A percentile compares a stretch with the other conserved stretches of the same genome.
These are phyloP conservation scores for Montipora sp. DNA, from an alignment of 64 coral and sea anemone genomes.

Conservation along the genomic window DNA sequence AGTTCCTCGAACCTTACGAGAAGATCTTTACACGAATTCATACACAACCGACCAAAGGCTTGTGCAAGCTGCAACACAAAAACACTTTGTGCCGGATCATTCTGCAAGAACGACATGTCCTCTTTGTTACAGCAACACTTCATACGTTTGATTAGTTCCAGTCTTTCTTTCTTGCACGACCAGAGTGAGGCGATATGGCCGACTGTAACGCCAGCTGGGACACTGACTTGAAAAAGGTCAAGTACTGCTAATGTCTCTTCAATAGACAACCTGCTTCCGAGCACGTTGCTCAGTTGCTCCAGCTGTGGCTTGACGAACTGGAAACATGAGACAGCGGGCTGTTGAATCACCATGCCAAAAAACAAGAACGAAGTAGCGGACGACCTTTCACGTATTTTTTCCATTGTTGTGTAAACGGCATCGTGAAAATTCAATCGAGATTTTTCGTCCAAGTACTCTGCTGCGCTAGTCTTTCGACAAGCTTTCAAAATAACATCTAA, in stretches of 20 bases:
- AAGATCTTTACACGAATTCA: not conserved
- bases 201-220: not conserved
- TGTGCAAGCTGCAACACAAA: conserved; percentile 12
- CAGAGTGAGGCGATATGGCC: not conserved
- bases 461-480: not conserved
- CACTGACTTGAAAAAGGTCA: not conserved
- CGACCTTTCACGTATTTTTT: not conserved
- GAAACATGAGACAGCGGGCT: not conserved
- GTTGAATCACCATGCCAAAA: not conserved
- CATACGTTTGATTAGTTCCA: not conserved
- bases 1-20: not conserved
- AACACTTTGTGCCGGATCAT: not conserved
- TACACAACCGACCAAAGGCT: not conserved
- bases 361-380: no score
- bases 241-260: not conserved
- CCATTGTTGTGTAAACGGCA: not conserved
- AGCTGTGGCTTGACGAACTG: not conserved
- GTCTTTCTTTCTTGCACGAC: not conserved
- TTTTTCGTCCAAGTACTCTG: not conserved
- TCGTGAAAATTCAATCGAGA: not conserved
- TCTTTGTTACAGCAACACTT: not conserved
- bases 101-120: not conserved
- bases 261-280: not conserved
- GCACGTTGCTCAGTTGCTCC: not conserved
- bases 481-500: conserved; percentile 18